Conservation (phyloP, 2,888 invertebrate species). For the Xanthorhoe designata region DNA sequence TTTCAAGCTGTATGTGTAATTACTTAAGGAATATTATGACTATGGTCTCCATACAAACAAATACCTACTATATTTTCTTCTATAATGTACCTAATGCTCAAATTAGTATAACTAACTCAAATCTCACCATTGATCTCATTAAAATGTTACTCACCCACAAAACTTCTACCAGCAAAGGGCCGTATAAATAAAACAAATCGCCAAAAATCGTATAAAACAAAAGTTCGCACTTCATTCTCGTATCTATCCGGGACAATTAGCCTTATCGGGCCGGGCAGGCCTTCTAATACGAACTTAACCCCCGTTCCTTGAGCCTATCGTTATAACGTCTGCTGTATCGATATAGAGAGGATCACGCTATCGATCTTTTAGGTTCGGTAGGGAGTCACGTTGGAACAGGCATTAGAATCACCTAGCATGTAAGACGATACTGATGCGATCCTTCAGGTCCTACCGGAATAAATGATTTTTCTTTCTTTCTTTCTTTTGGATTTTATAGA, state of each 20-base stretch:
- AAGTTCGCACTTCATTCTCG: conserved; percentile 38
- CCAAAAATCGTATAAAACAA: conserved; percentile 38
- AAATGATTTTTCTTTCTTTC: too few species aligned
- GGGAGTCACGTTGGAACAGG: neutral
- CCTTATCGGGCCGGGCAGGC: conserved; percentile 74
- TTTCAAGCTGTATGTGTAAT: neutral
- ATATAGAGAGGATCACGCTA: conserved; percentile 35
- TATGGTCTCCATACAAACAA: too few species aligned
- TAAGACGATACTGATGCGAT: too few species aligned
- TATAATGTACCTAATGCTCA: neutral
- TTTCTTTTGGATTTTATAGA: too few species aligned
- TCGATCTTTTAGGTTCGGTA: conserved; percentile 14
- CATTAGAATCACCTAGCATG: too few species aligned
- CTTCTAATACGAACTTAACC: conserved; percentile 72
- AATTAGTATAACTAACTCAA: neutral
- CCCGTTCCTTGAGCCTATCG: conserved; percentile 41
- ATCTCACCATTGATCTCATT: neutral
- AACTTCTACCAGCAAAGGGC: conserved; percentile 13
- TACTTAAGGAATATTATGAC: too few species aligned
- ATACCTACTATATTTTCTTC: neutral
- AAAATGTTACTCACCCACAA: conserved; percentile 2
- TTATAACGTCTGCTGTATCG: conserved; percentile 40
- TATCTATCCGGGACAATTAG: conserved; percentile 75
- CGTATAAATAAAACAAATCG: conserved; percentile 32
- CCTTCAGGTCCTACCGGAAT: too few species aligned